A percentile compares a stretch with the other conserved stretches of the same genome.
Evolutionary conservation across 1,140 invertebrate genomes (phyloP).

Genomic region (Lamellibrachia luymesi): DNA sequence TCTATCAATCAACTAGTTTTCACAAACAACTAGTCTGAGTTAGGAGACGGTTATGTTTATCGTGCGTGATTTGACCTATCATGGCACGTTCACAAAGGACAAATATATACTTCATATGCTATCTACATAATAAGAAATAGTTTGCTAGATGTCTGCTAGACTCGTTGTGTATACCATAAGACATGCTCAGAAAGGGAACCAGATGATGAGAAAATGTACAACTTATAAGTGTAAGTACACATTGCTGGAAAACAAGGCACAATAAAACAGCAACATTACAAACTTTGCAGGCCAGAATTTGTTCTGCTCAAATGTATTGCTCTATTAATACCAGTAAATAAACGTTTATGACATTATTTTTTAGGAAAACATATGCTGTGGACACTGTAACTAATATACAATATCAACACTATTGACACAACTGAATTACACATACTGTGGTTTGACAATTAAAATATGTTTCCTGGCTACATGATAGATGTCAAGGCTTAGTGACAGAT

Average conservation of each 20-base stretch:
- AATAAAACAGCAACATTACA: neutral
- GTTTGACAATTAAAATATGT: neutral
- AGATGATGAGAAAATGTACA: neutral
- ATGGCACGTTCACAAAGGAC: neutral
- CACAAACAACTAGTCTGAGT: neutral
- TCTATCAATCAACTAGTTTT: neutral
- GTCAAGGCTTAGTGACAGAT: neutral
- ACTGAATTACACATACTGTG: neutral
- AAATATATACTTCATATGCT: neutral
- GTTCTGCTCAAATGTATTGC: neutral
- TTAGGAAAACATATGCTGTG: neutral
- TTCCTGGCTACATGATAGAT: neutral
- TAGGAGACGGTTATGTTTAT: neutral
- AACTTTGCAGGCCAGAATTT: neutral
- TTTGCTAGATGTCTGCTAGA: neutral
- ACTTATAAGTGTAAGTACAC: neutral
- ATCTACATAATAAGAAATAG: neutral
- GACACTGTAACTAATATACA: neutral
- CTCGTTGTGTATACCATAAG: neutral
- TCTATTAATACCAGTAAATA: neutral
- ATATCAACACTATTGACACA: neutral
- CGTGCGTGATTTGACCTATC: neutral
- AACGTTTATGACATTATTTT: neutral
- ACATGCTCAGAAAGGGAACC: neutral
- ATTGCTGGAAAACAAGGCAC: neutral